Conservation (phyloP, 2,113 vertebrate species). For the Amphiprion ocellaris region DNA sequence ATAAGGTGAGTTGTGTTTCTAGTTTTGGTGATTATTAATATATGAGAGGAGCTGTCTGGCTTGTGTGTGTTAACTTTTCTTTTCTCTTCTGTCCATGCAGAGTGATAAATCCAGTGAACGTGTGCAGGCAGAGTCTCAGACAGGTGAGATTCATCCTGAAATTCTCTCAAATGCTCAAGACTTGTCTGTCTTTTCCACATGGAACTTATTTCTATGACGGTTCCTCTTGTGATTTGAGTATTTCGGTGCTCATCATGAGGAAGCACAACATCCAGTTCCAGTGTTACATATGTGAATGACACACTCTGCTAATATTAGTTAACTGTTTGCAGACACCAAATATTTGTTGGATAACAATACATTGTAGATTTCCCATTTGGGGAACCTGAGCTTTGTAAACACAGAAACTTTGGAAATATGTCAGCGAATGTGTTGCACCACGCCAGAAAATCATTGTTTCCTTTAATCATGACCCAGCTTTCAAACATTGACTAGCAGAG, state of each 20-base stretch:
- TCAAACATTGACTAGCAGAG: constrained; percentile 10
- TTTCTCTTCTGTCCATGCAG: constrained; percentile 78
- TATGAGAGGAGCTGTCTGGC: background rate
- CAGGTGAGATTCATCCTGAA: constrained; percentile 86
- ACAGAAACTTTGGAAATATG: constrained; percentile 31
- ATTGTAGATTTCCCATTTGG: background rate
- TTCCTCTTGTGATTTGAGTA: constrained; percentile 16
- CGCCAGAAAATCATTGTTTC: constrained; percentile 40
- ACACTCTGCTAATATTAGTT: background rate
- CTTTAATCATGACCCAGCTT: constrained; percentile 25
- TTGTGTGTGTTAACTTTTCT: background rate
- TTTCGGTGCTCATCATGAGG: background rate
- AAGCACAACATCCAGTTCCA: constrained; percentile 7
- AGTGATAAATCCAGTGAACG: constrained; percentile 90
- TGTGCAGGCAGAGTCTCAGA: constrained; percentile 92
- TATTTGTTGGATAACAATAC: constrained; percentile 16
- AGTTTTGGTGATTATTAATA: constrained; percentile 16
- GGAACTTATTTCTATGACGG: constrained; percentile 3
- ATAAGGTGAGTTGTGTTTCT: constrained; percentile 87
- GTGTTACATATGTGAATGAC: background rate
- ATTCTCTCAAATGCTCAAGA: background rate
- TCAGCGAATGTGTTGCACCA: constrained; percentile 6
- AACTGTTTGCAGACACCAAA: constrained; percentile 13
- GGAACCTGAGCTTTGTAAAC: constrained; percentile 27
- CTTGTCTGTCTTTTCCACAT: background rate